Evolutionary conservation across 2,888 invertebrate genomes (phyloP).

Genomic region (Carcina quercana): DNA sequence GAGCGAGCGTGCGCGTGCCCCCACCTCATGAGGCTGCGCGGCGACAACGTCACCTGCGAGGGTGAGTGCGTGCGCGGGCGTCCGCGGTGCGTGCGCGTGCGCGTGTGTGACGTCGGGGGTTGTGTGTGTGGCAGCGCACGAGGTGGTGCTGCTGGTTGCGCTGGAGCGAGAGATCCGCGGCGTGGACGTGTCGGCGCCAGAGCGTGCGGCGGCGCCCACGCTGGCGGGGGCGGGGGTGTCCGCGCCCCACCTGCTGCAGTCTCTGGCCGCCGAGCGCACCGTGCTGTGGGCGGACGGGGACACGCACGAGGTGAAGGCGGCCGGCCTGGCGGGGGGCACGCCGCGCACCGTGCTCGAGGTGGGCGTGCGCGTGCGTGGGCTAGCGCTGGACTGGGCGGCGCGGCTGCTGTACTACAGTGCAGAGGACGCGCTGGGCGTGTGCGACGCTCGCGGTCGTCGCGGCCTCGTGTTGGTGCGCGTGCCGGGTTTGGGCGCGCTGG

Average conservation of each 20-base stretch:
- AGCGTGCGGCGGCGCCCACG: slow-evolving; percentile 87
- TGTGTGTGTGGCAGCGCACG: slow-evolving; percentile 75
- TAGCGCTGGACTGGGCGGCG: slow-evolving; percentile 90
- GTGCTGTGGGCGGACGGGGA: slow-evolving; percentile 84
- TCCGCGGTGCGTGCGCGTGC: background rate
- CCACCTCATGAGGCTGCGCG: slow-evolving; percentile 84
- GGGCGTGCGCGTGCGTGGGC: slow-evolving; percentile 77
- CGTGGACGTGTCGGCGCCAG: slow-evolving; percentile 84
- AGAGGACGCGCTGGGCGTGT: slow-evolving; percentile 76
- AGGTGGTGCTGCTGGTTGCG: slow-evolving; percentile 85
- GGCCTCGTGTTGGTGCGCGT: slow-evolving; percentile 40
- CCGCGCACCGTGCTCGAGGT: slow-evolving; percentile 79
- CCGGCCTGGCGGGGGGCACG: slow-evolving; percentile 78
- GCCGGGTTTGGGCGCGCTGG: slow-evolving; percentile 5
- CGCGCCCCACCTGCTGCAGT: slow-evolving; percentile 81
- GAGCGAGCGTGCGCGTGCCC: slow-evolving; percentile 87
- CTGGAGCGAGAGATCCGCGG: slow-evolving; percentile 86
- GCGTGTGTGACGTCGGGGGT: too few species aligned
- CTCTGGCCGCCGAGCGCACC: slow-evolving; percentile 76
- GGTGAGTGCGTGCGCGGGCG: slow-evolving; percentile 17
- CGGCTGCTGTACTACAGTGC: slow-evolving; percentile 83
- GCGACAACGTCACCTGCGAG: slow-evolving; percentile 25
- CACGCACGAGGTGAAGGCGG: slow-evolving; percentile 81
- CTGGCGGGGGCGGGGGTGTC: slow-evolving; percentile 82
- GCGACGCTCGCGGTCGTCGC: slow-evolving; percentile 79